Percentiles rank a stretch among this genome's conserved stretches.
These are phyloP conservation scores for Protaetia brevitarsis DNA, from an alignment of 1,140 invertebrate genomes.

Conservation along the genomic window DNA sequence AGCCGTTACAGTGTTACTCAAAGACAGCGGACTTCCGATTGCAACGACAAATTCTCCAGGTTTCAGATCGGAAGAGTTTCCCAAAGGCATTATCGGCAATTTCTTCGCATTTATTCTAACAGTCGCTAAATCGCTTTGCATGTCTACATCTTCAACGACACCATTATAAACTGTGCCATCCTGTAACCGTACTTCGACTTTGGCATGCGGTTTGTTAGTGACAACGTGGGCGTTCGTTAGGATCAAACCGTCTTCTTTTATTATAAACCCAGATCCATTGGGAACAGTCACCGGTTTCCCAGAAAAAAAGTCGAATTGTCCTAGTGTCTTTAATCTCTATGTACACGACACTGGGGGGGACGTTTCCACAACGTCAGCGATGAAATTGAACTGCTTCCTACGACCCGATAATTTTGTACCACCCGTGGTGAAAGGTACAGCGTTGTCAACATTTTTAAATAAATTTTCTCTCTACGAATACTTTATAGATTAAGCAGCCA, in stretches of 20 bases:
- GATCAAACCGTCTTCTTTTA: conserved; percentile 82
- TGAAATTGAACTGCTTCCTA: conserved; percentile 73
- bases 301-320: conserved; percentile 56
- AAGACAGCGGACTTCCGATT: conserved; percentile 76
- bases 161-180: conserved; percentile 52
- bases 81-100: conserved; percentile 74
- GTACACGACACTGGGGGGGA: conserved; percentile 79
- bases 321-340: conserved; percentile 78
- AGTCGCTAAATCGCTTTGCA: conserved; percentile 81
- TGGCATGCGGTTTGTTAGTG: conserved; percentile 67
- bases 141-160: conserved; percentile 78
- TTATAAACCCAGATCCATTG: conserved; percentile 89
- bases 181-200: conserved; percentile 56
- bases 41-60: conserved; percentile 92
- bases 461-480: conserved; percentile 1
- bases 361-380: conserved; percentile 83
- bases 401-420: conserved; percentile 43
- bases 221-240: conserved; percentile 96
- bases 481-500: conserved; percentile 9
- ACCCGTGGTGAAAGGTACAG: neutral
- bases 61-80: conserved; percentile 66
- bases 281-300: conserved; percentile 65
- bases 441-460: conserved; percentile 4
- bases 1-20: conserved; percentile 83
- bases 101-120: conserved; percentile 70